These are phyloP conservation scores for Synergus umbraculus DNA, from an alignment of 2,888 invertebrate genomes.

Conservation along the genomic window DNA sequence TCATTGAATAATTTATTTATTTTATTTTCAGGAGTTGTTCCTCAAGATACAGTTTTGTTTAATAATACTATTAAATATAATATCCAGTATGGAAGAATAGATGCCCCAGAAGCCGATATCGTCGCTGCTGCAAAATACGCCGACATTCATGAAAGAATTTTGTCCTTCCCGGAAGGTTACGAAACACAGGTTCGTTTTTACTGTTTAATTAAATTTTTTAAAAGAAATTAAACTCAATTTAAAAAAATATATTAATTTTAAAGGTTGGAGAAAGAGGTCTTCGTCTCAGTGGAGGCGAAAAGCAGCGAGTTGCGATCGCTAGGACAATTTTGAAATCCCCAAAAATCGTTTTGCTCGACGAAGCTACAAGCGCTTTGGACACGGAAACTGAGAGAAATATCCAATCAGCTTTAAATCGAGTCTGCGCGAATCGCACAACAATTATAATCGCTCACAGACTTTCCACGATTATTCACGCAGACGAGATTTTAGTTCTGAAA, in stretches of 20 bases:
- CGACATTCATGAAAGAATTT: conserved; percentile 95
- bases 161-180: conserved; percentile 93
- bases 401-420: conserved; percentile 83
- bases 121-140: conserved; percentile 94
- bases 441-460: conserved; percentile 96
- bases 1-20: neutral
- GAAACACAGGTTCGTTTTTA: conserved; percentile 83
- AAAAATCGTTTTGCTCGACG: conserved; percentile 93
- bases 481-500: conserved; percentile 94
- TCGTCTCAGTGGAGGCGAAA: conserved; percentile 97
- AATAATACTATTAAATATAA: conserved; percentile 96
- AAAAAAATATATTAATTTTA: conserved; percentile 31
- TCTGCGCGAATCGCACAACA: conserved; percentile 93
- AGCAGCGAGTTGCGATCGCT: conserved; percentile 98
- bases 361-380: conserved; percentile 96
- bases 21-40: conserved; percentile 85
- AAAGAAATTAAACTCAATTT: neutral
- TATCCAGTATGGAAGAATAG: conserved; percentile 93
- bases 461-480: conserved; percentile 96
- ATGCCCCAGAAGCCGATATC: conserved; percentile 88
- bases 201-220: conserved; percentile 7
- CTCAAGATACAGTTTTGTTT: conserved; percentile 97
- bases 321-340: conserved; percentile 96
- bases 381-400: conserved; percentile 92
- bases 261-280: conserved; percentile 96